These are phyloP conservation scores for Theocolax elegans DNA, from an alignment of 1,140 invertebrate genomes.

Conservation along the genomic window DNA sequence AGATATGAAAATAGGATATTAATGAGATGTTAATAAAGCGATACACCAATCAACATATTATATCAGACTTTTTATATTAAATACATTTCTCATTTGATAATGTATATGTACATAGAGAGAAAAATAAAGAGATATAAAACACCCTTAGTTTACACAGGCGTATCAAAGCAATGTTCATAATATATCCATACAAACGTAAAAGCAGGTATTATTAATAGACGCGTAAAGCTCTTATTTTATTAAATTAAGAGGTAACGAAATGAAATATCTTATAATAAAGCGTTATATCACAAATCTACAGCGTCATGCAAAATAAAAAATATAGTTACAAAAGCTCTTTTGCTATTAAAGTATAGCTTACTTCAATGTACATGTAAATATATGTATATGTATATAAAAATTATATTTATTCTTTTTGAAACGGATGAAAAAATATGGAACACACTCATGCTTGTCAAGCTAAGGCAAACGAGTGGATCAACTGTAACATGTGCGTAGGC, in stretches of 20 bases:
- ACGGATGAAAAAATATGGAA: constrained; percentile 7
- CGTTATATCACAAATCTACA: neutral
- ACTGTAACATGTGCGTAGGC: neutral
- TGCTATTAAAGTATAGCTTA: too few species aligned
- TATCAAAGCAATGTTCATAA: constrained; percentile 1
- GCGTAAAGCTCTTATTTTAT: neutral
- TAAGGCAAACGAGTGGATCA: neutral
- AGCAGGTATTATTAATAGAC: neutral
- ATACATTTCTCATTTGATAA: too few species aligned
- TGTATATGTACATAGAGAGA: too few species aligned
- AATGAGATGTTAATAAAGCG: too few species aligned
- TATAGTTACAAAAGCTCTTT: too few species aligned
- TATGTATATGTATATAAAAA: too few species aligned
- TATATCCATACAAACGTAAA: constrained; percentile 3
- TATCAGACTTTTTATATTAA: too few species aligned
- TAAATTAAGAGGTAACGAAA: neutral
- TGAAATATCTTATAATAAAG: neutral
- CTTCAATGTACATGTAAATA: too few species aligned
- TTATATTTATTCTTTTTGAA: neutral
- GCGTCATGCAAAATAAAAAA: constrained; percentile 16
- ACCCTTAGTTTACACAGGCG: neutral
- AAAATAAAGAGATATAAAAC: neutral
- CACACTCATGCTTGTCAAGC: neutral
- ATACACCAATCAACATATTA: too few species aligned
- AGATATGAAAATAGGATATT: too few species aligned